phyloP scores from a whole-genome alignment of 2,888 invertebrate species.

The Andricus curvator region DNA sequence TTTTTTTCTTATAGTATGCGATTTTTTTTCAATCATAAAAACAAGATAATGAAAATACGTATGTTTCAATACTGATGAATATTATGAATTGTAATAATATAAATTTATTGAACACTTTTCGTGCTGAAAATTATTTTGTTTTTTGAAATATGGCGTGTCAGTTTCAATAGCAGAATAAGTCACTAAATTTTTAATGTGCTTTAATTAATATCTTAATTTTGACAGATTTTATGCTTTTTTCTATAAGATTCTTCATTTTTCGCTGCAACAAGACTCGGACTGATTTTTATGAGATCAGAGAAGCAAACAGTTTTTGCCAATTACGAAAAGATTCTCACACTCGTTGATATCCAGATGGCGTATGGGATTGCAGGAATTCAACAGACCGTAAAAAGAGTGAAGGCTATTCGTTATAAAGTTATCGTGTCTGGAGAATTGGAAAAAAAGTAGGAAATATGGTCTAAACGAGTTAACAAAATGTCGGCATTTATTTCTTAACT shows the following conservation, averaged over 20 bases:
- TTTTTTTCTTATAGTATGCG: no score
- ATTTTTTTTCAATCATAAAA: no score
- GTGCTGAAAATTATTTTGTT: no score
- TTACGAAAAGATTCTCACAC: conserved; percentile 50
- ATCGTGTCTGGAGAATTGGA: neutral
- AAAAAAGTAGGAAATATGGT: neutral
- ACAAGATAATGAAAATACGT: no score
- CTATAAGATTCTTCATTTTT: neutral
- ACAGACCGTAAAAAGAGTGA: conserved; percentile 1
- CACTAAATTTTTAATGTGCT: neutral
- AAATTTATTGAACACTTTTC: no score
- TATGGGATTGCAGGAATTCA: neutral
- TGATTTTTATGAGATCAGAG: neutral
- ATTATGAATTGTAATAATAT: no score
- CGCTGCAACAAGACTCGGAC: neutral
- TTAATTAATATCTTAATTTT: neutral
- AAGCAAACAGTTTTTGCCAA: neutral
- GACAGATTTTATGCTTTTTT: neutral
- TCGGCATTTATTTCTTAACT: neutral
- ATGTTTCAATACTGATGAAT: no score
- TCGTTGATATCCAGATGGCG: conserved; percentile 51
- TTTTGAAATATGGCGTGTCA: no score
- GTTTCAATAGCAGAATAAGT: no score
- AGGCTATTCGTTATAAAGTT: neutral
- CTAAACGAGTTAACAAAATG: neutral